Evolutionary conservation across 2,797 vertebrate species (phyloP).

Genomic region (Hydrolagus colliei): DNA sequence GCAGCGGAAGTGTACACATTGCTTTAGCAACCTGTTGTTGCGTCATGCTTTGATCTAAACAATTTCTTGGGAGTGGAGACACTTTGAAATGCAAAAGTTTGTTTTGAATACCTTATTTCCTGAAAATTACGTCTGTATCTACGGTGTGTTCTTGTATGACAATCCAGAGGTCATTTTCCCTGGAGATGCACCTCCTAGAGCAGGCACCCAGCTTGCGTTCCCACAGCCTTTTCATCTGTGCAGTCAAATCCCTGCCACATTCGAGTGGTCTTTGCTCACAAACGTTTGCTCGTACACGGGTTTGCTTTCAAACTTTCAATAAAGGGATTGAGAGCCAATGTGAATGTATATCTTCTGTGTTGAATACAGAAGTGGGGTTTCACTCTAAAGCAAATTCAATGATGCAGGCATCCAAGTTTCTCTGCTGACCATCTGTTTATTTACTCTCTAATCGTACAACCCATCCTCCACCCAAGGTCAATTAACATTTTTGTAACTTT

Average conservation of each 20-base stretch:
- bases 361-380: background rate
- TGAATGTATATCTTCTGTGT: background rate
- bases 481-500: conserved; percentile 7
- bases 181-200: background rate
- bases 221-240: background rate
- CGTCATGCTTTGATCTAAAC: background rate
- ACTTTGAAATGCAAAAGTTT: background rate
- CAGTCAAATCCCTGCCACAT: too few relatives aligned
- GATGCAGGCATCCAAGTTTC: background rate
- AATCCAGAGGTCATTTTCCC: background rate
- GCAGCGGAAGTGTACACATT: too few relatives aligned
- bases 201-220: background rate
- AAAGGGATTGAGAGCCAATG: too few relatives aligned
- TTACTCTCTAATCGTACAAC: background rate
- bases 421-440: too few relatives aligned
- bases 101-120: background rate
- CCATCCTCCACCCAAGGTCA: background rate
- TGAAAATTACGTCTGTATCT: background rate
- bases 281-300: conserved; percentile 41
- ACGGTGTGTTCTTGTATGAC: background rate
- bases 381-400: background rate
- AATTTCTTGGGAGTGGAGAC: background rate
- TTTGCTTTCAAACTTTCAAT: background rate
- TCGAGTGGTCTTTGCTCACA: background rate
- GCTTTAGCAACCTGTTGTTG: background rate